phyloP scores from a whole-genome alignment of 2,888 invertebrate species.

The Tetanocera ferruginea region DNA sequence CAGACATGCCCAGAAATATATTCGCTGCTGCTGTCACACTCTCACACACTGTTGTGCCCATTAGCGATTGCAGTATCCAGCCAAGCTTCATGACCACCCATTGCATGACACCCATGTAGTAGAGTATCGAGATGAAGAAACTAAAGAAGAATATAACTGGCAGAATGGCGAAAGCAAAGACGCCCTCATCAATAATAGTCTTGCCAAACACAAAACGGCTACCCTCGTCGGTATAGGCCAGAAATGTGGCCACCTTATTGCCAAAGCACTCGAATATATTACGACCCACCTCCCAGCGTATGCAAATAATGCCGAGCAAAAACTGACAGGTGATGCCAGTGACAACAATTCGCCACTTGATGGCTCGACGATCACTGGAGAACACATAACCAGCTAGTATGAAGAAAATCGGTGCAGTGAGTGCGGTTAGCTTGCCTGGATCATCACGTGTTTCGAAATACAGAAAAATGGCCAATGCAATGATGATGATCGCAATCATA shows the following conservation, averaged over 20 bases:
- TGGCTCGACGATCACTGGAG: slow-evolving; percentile 74
- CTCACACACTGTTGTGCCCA: slow-evolving; percentile 94
- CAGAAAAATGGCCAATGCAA: slow-evolving; percentile 74
- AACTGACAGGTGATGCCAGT: slow-evolving; percentile 89
- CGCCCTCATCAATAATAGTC: slow-evolving; percentile 73
- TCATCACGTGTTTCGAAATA: slow-evolving; percentile 75
- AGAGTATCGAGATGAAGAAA: slow-evolving; percentile 89
- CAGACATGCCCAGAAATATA: slow-evolving; percentile 94
- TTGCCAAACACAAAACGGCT: slow-evolving; percentile 88
- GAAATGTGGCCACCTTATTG: slow-evolving; percentile 78
- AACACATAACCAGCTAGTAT: slow-evolving; percentile 76
- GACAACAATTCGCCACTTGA: slow-evolving; percentile 85
- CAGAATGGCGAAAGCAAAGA: slow-evolving; percentile 91
- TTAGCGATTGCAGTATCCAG: slow-evolving; percentile 77
- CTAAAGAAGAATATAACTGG: slow-evolving; percentile 96
- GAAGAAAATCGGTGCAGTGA: slow-evolving; percentile 77
- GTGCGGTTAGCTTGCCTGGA: slow-evolving; percentile 76
- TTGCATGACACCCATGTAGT: slow-evolving; percentile 91
- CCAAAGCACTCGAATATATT: slow-evolving; percentile 75
- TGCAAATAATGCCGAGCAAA: slow-evolving; percentile 84
- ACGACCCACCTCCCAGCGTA: slow-evolving; percentile 86
- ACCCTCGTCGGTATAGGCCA: slow-evolving; percentile 84
- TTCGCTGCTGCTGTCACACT: slow-evolving; percentile 94
- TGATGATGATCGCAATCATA: slow-evolving; percentile 70
- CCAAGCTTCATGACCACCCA: slow-evolving; percentile 86